These are phyloP conservation scores for Drosophila seguyi DNA, from an alignment of 1,140 invertebrate species.

Conservation along the genomic window DNA sequence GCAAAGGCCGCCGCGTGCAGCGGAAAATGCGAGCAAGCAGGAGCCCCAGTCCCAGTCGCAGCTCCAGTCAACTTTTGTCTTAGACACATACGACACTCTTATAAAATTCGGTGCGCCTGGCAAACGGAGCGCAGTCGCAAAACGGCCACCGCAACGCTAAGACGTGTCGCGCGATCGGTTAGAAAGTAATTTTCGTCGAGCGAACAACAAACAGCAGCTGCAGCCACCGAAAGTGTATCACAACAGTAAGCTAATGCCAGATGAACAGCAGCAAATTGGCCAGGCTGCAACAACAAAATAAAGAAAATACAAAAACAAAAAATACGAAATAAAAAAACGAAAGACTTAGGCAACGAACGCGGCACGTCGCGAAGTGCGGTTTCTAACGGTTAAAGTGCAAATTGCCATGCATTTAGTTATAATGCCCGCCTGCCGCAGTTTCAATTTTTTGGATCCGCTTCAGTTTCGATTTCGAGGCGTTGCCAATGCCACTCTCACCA, in stretches of 20 bases:
- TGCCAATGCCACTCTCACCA: constrained; percentile 56
- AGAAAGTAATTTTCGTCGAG: constrained; percentile 25
- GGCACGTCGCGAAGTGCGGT: constrained; percentile 54
- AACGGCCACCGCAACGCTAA: constrained; percentile 62
- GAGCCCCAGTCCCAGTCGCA: neutral
- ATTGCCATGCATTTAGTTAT: constrained; percentile 66
- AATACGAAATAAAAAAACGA: constrained; percentile 34
- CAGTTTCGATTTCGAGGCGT: constrained; percentile 24
- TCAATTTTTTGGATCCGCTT: constrained; percentile 9
- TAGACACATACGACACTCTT: constrained; percentile 55
- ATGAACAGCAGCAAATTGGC: constrained; percentile 67
- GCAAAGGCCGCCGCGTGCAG: constrained; percentile 13
- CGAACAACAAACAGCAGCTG: constrained; percentile 12
- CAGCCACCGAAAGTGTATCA: constrained; percentile 45
- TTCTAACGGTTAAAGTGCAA: constrained; percentile 75
- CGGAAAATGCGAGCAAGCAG: constrained; percentile 12
- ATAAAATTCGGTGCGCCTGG: constrained; percentile 72
- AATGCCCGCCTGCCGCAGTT: constrained; percentile 16
- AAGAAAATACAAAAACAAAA: neutral
- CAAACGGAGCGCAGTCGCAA: constrained; percentile 68
- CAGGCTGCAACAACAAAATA: constrained; percentile 51
- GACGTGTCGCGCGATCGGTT: constrained; percentile 66
- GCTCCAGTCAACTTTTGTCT: constrained; percentile 17
- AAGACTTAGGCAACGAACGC: constrained; percentile 78
- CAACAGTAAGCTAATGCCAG: constrained; percentile 72